Base-by-base conservation (phyloP, 2,797 vertebrate species). In the Spea hammondii region DNA sequence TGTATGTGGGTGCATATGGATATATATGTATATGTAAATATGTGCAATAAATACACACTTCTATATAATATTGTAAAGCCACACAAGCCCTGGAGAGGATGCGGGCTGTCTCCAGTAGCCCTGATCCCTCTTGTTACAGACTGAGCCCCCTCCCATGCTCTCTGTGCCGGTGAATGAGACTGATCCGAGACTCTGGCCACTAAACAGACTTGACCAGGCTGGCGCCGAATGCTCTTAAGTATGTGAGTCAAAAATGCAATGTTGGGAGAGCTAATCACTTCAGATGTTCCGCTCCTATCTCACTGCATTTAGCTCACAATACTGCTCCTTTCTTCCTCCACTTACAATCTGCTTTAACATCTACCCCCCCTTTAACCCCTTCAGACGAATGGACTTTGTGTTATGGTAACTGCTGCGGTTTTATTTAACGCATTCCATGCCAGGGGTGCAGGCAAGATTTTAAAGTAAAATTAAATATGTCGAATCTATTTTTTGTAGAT, bases 211-310 rank as follows among this genome's bases (percentile, higher is more conserved):
- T 86, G 88, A 87, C 82, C 77, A 85, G 82, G 68, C 91, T 87
- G 92, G 91, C 90, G 90, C 90, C 92, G 88, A 86, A 83, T 82
- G 85, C 88, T 91, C 90, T 91, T 88, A 88, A 86, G 85, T 88
- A 85, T 87, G 88, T 89, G 90, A 89, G 88, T 89, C 88, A 89
- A 90, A 92, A 89, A 89, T 84, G 88, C 87, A 83, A 87, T 84
- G 89, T 87, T 90, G 86, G 87, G 86, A 85, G 85, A 85, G 85
- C 88, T 88, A 86, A 88, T 91, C 88, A 84, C 88, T 88, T 89
- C 85, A 83, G 84, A 89, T 87, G 88, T 88, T 88, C 89, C 89
- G 86, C 89, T 88, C 86, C 87, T 90, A 86, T 89, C 87, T 90
- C 78, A 72, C 84, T 71, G 78, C 82, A 79, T 82, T 79, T 82